phyloP scores from a whole-genome alignment of 2,888 invertebrate genomes.

The Drepanosiphum platanoidis region DNA sequence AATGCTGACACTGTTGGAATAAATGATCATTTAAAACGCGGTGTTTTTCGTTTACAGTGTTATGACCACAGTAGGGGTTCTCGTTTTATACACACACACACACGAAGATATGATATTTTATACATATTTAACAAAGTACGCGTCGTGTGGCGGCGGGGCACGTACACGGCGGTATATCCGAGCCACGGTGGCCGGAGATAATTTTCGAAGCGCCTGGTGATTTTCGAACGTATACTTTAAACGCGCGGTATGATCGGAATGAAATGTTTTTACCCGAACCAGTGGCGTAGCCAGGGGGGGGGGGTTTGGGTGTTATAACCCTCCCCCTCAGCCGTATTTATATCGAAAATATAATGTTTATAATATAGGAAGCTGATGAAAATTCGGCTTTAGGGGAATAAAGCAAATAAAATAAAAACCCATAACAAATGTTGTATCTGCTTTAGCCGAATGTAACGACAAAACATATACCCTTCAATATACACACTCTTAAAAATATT shows the following conservation, averaged over 20 bases:
- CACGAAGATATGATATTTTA: too few species aligned
- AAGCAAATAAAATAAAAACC: too few species aligned
- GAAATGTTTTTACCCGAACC: background rate
- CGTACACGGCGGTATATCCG: background rate
- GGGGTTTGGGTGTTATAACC: too few species aligned
- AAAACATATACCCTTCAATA: too few species aligned
- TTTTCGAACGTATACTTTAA: background rate
- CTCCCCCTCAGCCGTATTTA: too few species aligned
- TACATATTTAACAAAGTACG: background rate
- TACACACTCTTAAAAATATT: too few species aligned
- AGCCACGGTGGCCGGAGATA: background rate
- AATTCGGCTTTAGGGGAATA: too few species aligned
- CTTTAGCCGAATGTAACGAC: too few species aligned
- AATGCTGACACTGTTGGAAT: background rate
- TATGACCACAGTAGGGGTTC: constrained; percentile 25
- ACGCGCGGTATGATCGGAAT: background rate
- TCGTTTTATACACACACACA: background rate
- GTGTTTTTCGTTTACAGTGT: constrained; percentile 14
- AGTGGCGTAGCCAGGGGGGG: too few species aligned
- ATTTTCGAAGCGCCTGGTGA: background rate
- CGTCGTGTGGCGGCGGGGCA: background rate
- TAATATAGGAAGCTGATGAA: too few species aligned
- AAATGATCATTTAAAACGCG: background rate
- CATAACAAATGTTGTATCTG: too few species aligned
- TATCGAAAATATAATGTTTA: too few species aligned